phyloP scores from a whole-genome alignment of 2,888 invertebrate species.

The Silvanus unidentatus region DNA sequence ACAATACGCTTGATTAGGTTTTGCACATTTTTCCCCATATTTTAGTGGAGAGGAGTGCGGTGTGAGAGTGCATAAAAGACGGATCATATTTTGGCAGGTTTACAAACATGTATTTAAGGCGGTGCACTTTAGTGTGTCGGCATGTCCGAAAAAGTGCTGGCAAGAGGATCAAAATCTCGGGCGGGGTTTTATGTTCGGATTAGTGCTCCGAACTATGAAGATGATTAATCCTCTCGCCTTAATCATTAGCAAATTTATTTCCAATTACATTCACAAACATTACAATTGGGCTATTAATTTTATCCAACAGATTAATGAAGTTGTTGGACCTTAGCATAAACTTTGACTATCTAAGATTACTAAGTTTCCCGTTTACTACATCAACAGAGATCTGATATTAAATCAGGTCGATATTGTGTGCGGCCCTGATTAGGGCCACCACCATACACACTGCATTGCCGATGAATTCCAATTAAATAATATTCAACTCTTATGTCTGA shows the following conservation, averaged over 20 bases:
- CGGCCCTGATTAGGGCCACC: too few relatives aligned
- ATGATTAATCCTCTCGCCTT: too few relatives aligned
- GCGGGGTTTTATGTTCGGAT: too few relatives aligned
- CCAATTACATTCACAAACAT: constrained; percentile 40
- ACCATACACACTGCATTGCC: too few relatives aligned
- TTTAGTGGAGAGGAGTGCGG: too few relatives aligned
- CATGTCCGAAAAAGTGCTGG: too few relatives aligned
- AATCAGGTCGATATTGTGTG: constrained; percentile 4
- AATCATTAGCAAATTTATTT: constrained; percentile 26
- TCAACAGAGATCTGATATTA: constrained; percentile 12
- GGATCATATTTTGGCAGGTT: too few relatives aligned
- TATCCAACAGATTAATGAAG: constrained; percentile 45
- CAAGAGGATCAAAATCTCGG: too few relatives aligned
- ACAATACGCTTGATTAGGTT: constrained; percentile 44
- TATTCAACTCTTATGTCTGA: neutral
- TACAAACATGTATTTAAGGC: too few relatives aligned
- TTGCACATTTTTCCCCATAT: constrained; percentile 2
- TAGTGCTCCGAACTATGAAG: too few relatives aligned
- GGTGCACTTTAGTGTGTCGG: too few relatives aligned
- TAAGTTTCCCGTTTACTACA: constrained; percentile 21
- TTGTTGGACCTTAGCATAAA: constrained; percentile 39
- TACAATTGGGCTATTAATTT: constrained; percentile 42
- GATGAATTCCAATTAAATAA: neutral
- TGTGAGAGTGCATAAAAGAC: too few relatives aligned
- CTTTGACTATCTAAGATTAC: constrained; percentile 41